A percentile compares a stretch with the other conserved stretches of the same genome.
phyloP scores from a whole-genome alignment of 1,140 invertebrate genomes.

The Drosophila sechellia region DNA sequence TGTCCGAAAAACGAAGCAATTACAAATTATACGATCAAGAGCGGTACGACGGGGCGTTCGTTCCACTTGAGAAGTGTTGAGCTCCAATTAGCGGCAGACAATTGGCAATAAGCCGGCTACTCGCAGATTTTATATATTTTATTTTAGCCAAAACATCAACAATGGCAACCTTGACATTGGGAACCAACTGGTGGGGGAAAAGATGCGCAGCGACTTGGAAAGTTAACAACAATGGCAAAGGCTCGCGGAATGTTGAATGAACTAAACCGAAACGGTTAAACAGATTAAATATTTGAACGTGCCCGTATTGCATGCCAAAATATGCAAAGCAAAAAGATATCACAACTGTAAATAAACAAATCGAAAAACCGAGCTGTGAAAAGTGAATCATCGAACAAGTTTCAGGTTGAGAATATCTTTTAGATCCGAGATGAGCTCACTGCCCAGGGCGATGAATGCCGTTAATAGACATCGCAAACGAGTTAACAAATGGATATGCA shows the following conservation, averaged over 20 bases:
- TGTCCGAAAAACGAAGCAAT: slow-evolving; percentile 69
- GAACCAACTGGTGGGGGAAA: slow-evolving; percentile 36
- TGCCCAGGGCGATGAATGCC: slow-evolving; percentile 33
- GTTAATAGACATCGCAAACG: slow-evolving; percentile 67
- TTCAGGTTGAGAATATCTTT: slow-evolving; percentile 34
- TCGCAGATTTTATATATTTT: slow-evolving; percentile 17
- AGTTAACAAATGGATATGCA: slow-evolving; percentile 48
- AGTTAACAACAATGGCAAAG: slow-evolving; percentile 20
- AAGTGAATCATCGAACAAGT: slow-evolving; percentile 68
- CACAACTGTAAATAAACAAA: slow-evolving; percentile 50
- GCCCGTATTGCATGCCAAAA: slow-evolving; percentile 41
- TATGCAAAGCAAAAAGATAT: slow-evolving; percentile 51
- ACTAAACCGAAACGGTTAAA: slow-evolving; percentile 43
- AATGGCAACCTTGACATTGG: slow-evolving; percentile 72
- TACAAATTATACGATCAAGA: slow-evolving; percentile 60
- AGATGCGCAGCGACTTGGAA: slow-evolving; percentile 66
- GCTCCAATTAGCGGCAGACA: slow-evolving; percentile 62
- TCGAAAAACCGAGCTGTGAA: slow-evolving; percentile 44
- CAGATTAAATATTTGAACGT: slow-evolving; percentile 49
- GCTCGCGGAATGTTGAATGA: slow-evolving; percentile 14
- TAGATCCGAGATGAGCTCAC: slow-evolving; percentile 64
- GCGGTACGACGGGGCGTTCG: slow-evolving; percentile 50
- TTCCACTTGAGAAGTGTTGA: slow-evolving; percentile 73
- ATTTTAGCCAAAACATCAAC: slow-evolving; percentile 17
- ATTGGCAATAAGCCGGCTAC: slow-evolving; percentile 53